Evolutionary conservation across 2,113 vertebrate species (phyloP), one percentile per base, ranked within the genome.

Genomic region (Pelecanoides urinatrix): DNA sequence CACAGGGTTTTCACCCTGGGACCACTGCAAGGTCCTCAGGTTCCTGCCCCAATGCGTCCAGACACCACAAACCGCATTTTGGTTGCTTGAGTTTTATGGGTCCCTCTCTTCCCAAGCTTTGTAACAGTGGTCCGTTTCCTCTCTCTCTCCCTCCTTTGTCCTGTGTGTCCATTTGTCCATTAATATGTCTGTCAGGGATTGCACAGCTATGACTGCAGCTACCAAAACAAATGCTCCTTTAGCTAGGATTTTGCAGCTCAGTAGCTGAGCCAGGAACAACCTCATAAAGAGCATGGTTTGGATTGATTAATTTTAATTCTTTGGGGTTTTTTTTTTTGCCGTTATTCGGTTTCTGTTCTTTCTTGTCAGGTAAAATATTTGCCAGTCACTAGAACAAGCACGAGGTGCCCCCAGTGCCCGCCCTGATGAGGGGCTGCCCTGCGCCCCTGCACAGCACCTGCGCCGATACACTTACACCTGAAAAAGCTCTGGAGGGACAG

Each of bases 391-490:
- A 38, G 23, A 70, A 52, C 2, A 61, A 53, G 8, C 22, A 16
- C 7, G 17, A 47, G 53, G 42, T 10, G 29, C 6, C 7, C 13
- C 10, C 2, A 2, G 32, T 84, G 40, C 8, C 16, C 0, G 0
- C 17, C 56, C 67, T 40, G 42, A 29, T 10, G 15, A 13, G 14
- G 29, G 44, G 8, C 55, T 45, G n/a, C 20, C 16, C 40, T 7
- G 16, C 0, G 1, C 12, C 18, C 30, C 47, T 9, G 23, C 50
- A 65, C 17, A 22, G 10, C 6, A 8, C 22, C 56, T 32, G 8
- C 50, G 44, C 34, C 3, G 0, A 27, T 22, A 22, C 38, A 16
- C 8, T 38, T 10, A 42, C 10, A 30, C 0, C 0, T 40, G 55
- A 20, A 76, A 81, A 72, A 91, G 18, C 44, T 68, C 13, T 1